phyloP scores from a whole-genome alignment of 2,113 vertebrate species.

The Takifugu bimaculatus region DNA sequence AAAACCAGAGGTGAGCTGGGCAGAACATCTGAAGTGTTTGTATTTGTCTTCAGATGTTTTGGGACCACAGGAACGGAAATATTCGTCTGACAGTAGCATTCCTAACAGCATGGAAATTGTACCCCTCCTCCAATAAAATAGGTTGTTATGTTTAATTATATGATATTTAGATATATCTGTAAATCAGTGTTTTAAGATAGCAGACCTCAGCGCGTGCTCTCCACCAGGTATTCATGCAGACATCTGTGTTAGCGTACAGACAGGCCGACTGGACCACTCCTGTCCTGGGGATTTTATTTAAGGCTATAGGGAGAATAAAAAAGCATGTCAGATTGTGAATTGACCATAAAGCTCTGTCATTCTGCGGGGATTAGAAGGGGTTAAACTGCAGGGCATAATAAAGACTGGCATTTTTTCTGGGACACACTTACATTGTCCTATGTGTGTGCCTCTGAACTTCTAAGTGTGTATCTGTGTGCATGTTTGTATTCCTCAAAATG shows the following conservation, averaged over 20 bases:
- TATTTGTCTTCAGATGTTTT: too few species aligned
- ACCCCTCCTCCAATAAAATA: too few species aligned
- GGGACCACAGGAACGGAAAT: too few species aligned
- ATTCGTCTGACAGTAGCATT: too few species aligned
- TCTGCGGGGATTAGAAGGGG: slow-evolving; percentile 63
- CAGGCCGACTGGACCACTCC: slow-evolving; percentile 27
- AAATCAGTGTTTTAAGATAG: too few species aligned
- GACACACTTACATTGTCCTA: slow-evolving; percentile 20
- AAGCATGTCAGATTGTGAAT: slow-evolving; percentile 52
- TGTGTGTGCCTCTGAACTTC: not conserved
- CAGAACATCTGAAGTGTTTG: too few species aligned
- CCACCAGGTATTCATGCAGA: not conserved
- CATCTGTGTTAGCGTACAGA: not conserved
- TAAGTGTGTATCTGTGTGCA: slow-evolving; percentile 16
- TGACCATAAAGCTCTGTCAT: slow-evolving; percentile 51
- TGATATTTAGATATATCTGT: too few species aligned
- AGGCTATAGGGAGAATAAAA: slow-evolving; percentile 32
- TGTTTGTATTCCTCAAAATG: not conserved
- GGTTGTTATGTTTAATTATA: too few species aligned
- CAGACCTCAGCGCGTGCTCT: too few species aligned
- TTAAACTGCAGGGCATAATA: slow-evolving; percentile 54
- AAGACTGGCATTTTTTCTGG: slow-evolving; percentile 34
- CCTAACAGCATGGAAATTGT: too few species aligned
- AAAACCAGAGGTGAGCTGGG: too few species aligned
- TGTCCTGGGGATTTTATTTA: slow-evolving; percentile 41